Conservation (phyloP, 2,797 vertebrate species). For the Caiman crocodilus region DNA sequence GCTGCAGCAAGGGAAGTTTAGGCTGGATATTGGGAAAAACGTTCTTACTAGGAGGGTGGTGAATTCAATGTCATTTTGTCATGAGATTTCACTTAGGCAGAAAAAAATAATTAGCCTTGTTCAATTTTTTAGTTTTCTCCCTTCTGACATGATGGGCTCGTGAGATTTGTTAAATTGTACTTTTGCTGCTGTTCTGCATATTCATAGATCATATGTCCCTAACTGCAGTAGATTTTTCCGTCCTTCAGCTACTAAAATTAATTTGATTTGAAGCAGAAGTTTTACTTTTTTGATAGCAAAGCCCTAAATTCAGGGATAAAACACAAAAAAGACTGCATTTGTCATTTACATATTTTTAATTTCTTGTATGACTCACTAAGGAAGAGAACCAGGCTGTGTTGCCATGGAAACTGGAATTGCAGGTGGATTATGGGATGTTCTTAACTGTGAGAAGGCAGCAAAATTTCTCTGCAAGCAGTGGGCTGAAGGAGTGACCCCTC, state of each 20-base stretch:
- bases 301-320: neutral
- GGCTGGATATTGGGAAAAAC: too few relatives aligned
- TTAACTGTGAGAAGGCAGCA: constrained; percentile 86
- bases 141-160: neutral
- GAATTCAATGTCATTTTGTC: neutral
- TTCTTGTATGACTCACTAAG: constrained; percentile 75
- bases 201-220: neutral
- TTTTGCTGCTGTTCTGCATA: neutral
- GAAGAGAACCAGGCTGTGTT: constrained; percentile 89
- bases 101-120: neutral
- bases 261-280: neutral
- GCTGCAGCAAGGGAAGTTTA: too few relatives aligned
- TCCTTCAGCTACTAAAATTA: neutral
- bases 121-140: neutral
- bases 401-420: constrained; percentile 88
- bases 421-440: constrained; percentile 93
- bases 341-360: neutral
- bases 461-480: constrained; percentile 91
- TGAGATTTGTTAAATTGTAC: neutral
- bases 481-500: constrained; percentile 81
- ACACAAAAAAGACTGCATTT: neutral
- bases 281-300: neutral
- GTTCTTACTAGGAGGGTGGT: too few relatives aligned
- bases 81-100: neutral
- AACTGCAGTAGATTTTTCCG: too few relatives aligned